Base-by-base conservation (phyloP, 2,113 vertebrate genomes). In the Anoura caudifer region DNA sequence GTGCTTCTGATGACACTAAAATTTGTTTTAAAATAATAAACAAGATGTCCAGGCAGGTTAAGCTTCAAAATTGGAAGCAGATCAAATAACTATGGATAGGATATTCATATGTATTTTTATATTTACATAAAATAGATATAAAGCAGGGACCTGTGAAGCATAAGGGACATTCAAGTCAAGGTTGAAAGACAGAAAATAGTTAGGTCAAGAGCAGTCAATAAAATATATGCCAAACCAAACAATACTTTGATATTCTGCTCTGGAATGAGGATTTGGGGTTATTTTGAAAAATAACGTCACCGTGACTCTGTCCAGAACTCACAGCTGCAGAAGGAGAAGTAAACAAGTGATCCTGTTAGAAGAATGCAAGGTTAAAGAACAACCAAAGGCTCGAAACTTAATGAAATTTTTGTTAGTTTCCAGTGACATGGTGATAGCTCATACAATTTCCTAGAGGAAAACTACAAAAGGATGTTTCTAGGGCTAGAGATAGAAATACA, bases 261-360 rank as follows among this genome's bases (percentile, higher is more conserved):
- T 93, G 86, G 69, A 95, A 95, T 69, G 84, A 80, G 31, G 22
- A 93, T 56, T 86, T 75, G 67, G 65, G 76, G 24, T 87, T 93
- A 96, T 94, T 97, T 95, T 96, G 95, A 91, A 97, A 98, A 96
- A 81, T 65, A 80, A 69, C 4, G 0, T 95, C 94, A 89, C 79
- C 69, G 33, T 1, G 26, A 43, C 54, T 87, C 38, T 47, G 24
- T 97, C 96, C 95, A 96, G 93, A 88, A 88, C 38, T 75, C 95
- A 93, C 97, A 98, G 97, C 97, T 97, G 97, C 89, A 96, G 69
- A 90, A 85, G 63, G 24, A 83, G 87, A 97, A 96, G 56, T 97
- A 97, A 97, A 98, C 96, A 97, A 97, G 82, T 75, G 73, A 72
- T 82, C 17, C 56, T 63, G 2, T 72, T 45, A 70, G 73, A 93